Percentiles rank a stretch among this genome's conserved stretches.
These are phyloP conservation scores for Asobara japonica DNA, from an alignment of 1,140 invertebrate species.

Conservation along the genomic window DNA sequence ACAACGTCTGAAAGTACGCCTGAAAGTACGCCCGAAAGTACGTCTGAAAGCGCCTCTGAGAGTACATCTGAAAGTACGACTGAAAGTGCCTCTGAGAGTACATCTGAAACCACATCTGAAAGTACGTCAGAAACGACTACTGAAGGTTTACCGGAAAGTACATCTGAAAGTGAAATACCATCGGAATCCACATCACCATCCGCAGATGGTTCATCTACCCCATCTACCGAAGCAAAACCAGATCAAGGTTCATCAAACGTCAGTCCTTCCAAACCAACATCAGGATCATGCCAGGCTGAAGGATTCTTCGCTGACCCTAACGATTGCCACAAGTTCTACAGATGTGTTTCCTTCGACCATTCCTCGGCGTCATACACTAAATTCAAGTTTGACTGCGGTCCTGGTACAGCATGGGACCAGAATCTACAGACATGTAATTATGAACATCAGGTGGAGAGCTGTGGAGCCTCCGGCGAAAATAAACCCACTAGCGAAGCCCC, in stretches of 20 bases:
- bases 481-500: not conserved
- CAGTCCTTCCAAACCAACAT: not conserved
- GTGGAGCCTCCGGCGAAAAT: not conserved
- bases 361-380: slow-evolving; percentile 59
- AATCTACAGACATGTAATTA: slow-evolving; percentile 55
- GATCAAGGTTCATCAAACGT: not conserved
- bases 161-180: not conserved
- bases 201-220: not conserved
- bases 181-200: not conserved
- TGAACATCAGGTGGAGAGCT: slow-evolving; percentile 12
- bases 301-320: slow-evolving; percentile 72
- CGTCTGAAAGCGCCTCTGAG: too few species aligned
- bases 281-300: slow-evolving; percentile 63
- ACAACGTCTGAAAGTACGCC: not conserved
- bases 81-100: not conserved
- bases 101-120: not conserved
- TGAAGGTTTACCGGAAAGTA: too few species aligned
- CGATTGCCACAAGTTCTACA: slow-evolving; percentile 70
- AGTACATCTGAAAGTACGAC: not conserved
- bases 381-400: slow-evolving; percentile 58
- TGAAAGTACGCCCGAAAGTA: not conserved
- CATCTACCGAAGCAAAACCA: not conserved
- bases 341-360: slow-evolving; percentile 61
- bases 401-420: slow-evolving; percentile 65
- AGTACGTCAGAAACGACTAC: not conserved